These are phyloP conservation scores for Bombycilla garrulus DNA, from an alignment of 2,113 vertebrate genomes.

Conservation along the genomic window DNA sequence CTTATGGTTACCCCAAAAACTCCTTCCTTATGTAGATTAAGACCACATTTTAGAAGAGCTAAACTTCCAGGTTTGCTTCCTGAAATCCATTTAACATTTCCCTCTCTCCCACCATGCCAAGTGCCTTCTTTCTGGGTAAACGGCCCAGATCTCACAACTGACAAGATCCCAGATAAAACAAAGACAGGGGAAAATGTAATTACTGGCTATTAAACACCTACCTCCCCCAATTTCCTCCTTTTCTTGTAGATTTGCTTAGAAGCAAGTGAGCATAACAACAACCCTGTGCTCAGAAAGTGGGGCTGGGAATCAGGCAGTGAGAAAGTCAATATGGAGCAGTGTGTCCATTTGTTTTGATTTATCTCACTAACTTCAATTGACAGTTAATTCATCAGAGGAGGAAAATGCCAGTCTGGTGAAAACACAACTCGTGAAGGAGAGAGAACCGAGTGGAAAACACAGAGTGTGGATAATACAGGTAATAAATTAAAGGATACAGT, in stretches of 20 bases:
- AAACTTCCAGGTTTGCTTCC: neutral
- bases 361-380: slow-evolving; percentile 81
- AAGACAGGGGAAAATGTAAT: neutral
- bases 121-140: neutral
- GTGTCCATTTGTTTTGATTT: slow-evolving; percentile 82
- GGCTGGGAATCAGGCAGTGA: slow-evolving; percentile 75
- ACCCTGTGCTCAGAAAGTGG: slow-evolving; percentile 71
- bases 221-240: neutral
- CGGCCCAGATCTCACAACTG: neutral
- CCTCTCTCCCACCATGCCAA: neutral
- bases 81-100: neutral
- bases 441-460: neutral
- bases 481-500: slow-evolving; percentile 67
- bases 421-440: slow-evolving; percentile 38
- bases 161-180: neutral
- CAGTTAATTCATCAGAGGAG: slow-evolving; percentile 77
- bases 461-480: slow-evolving; percentile 56
- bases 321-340: slow-evolving; percentile 76
- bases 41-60: neutral
- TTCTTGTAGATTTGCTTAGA: neutral
- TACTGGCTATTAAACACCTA: neutral
- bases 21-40: neutral
- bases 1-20: neutral
- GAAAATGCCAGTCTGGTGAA: slow-evolving; percentile 66
- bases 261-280: slow-evolving; percentile 61